phyloP scores from a whole-genome alignment of 2,888 invertebrate species.

The Trissonchulus latispiculum region DNA sequence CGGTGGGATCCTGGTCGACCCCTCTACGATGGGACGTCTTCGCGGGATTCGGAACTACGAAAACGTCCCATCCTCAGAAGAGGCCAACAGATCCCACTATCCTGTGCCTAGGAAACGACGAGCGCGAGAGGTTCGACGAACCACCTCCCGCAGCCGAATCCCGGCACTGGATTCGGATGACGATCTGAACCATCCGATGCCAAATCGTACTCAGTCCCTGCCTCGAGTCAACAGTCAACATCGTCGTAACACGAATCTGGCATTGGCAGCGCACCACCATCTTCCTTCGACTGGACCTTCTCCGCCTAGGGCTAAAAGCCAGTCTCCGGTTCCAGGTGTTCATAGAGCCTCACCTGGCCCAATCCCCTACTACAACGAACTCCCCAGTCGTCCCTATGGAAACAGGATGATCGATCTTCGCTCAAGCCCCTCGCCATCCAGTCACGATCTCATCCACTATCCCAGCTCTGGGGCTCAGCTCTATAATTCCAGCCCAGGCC shows the following conservation, averaged over 20 bases:
- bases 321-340: too few relatives aligned
- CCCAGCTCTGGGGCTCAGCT: too few relatives aligned
- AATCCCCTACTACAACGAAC: too few relatives aligned
- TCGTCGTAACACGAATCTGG: neutral
- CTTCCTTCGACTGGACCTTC: too few relatives aligned
- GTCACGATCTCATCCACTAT: too few relatives aligned
- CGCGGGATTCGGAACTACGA: neutral
- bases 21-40: neutral
- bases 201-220: neutral
- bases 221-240: too few relatives aligned
- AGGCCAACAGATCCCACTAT: neutral
- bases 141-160: neutral
- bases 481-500: too few relatives aligned
- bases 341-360: too few relatives aligned
- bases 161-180: neutral
- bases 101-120: neutral
- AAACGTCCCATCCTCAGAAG: neutral
- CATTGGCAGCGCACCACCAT: neutral
- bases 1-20: neutral
- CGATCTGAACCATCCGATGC: neutral
- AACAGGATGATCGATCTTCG: neutral
- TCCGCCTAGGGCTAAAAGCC: neutral
- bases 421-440: too few relatives aligned
- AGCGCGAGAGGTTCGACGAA: neutral
- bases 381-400: too few relatives aligned